Base-by-base conservation (phyloP, 2,888 invertebrate genomes). In the Limnephilus marmoratus region DNA sequence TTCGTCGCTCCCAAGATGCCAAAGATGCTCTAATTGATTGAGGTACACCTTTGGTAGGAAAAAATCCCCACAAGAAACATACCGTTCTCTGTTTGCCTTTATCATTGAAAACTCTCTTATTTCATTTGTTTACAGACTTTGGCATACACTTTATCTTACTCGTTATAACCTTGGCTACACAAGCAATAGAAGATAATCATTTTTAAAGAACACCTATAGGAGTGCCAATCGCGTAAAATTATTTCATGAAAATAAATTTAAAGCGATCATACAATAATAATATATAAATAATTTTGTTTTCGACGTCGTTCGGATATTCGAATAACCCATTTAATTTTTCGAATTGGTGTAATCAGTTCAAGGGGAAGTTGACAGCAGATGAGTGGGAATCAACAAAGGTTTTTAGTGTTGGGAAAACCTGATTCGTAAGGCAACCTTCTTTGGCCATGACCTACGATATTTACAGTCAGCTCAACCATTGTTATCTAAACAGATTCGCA, bases 371-470 rank as follows among this genome's bases (percentile, higher is more conserved):
- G 68, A 68, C 68, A 68, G 68, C 68, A 24, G 68, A 24, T 68
- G 68, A 68, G 68, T 68, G 68, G 68, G 68, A 68, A 24, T 24
- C 68, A 68, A 68, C 68, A 68, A 68, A 68, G 68, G 68, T 68
- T 68, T 68, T 68, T 68, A 68, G 68, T 24, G n/a, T 68, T 68
- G 68, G 68, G 9, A 68, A 68, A 83, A 83, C 83, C 18, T 37
- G 83, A 15, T 83, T 83, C 37, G 24, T 24, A 34, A 83, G 18
- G 24, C 83, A 83, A 83, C 83, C 83, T 83, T 83, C 83, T 83
- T 83, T 37, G 24, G 37, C 83, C 83, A 83, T 83, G 83, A 83
- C 34, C 83, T 83, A 41, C 34, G 83, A 83, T 18, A 83, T 83
- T 83, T 83, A 83, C 24, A 68, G 68, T 68, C 68, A 68, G 68